phyloP scores from a whole-genome alignment of 1,140 invertebrate genomes.

The Episyrphus balteatus region DNA sequence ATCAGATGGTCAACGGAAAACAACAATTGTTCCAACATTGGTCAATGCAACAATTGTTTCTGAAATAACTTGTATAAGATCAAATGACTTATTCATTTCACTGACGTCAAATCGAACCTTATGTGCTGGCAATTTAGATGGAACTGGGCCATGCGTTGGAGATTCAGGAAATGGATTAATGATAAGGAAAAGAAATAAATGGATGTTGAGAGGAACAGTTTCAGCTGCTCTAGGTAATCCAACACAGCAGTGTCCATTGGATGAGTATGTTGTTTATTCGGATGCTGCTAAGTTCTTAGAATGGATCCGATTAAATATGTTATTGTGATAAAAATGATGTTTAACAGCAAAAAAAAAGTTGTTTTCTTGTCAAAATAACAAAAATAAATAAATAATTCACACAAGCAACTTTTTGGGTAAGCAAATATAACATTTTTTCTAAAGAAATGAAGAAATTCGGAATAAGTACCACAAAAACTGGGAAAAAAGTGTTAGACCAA shows the following conservation, averaged over 20 bases:
- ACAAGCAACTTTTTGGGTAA: too few species aligned
- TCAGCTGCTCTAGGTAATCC: conserved; percentile 16
- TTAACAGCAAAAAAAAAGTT: too few species aligned
- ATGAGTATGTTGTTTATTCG: conserved; percentile 29
- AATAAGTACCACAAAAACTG: too few species aligned
- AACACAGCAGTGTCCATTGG: conserved; percentile 14
- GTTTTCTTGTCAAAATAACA: too few species aligned
- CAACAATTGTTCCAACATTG: conserved; percentile 10
- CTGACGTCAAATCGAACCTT: conserved; percentile 24
- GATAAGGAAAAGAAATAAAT: conserved; percentile 19
- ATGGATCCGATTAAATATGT: conserved; percentile 21
- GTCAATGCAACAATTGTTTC: conserved; percentile 14
- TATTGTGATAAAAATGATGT: too few species aligned
- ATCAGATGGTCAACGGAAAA: conserved; percentile 11
- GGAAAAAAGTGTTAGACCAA: too few species aligned
- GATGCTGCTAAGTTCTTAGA: conserved; percentile 26
- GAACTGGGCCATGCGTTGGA: conserved; percentile 30
- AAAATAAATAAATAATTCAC: too few species aligned
- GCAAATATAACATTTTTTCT: too few species aligned
- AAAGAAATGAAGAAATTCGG: too few species aligned
- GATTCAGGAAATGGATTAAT: conserved; percentile 35
- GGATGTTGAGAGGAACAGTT: conserved; percentile 30
- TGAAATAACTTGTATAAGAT: conserved; percentile 13
- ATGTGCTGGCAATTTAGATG: conserved; percentile 33
- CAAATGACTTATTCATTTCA: conserved; percentile 7